Evolutionary conservation across 2,113 vertebrate species (phyloP).

Genomic region (Etia nguti): DNA sequence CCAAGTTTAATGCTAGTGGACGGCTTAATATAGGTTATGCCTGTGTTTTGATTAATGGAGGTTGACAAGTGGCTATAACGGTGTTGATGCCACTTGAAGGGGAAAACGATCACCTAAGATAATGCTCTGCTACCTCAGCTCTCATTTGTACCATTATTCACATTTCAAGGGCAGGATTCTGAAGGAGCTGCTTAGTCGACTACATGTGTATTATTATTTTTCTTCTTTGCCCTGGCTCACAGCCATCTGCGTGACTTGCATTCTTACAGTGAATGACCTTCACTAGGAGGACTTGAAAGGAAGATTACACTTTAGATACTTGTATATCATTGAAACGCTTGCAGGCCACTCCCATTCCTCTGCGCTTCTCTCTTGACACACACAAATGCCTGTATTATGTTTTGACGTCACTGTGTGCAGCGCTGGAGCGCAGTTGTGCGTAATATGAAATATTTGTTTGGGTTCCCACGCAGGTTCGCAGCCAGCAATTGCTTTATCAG

Average conservation of each 20-base stretch:
- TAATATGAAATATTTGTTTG: not conserved
- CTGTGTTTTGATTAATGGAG: slow-evolving; percentile 30
- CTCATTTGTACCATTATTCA: not conserved
- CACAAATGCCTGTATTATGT: not conserved
- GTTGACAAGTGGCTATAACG: not conserved
- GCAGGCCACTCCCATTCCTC: not conserved
- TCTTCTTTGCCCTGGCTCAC: not conserved
- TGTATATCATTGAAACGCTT: slow-evolving; percentile 1
- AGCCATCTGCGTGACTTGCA: not conserved
- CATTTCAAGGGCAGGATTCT: not conserved
- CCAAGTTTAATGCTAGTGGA: slow-evolving; percentile 23
- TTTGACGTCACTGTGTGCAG: not conserved
- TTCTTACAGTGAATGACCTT: slow-evolving; percentile 10
- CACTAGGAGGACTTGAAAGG: not conserved
- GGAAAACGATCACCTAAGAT: not conserved
- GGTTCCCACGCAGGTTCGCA: not conserved
- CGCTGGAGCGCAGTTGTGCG: not conserved
- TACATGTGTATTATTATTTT: not conserved
- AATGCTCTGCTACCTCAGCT: not conserved
- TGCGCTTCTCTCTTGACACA: not conserved
- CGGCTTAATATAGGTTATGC: slow-evolving; percentile 60
- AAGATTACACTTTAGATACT: not conserved
- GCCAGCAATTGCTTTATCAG: not conserved
- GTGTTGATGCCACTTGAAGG: not conserved
- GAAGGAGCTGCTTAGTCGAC: not conserved